phyloP scores from a whole-genome alignment of 37 sponge, comb jelly and placozoan genomes.

The Chondrilla cf. caribensis region DNA sequence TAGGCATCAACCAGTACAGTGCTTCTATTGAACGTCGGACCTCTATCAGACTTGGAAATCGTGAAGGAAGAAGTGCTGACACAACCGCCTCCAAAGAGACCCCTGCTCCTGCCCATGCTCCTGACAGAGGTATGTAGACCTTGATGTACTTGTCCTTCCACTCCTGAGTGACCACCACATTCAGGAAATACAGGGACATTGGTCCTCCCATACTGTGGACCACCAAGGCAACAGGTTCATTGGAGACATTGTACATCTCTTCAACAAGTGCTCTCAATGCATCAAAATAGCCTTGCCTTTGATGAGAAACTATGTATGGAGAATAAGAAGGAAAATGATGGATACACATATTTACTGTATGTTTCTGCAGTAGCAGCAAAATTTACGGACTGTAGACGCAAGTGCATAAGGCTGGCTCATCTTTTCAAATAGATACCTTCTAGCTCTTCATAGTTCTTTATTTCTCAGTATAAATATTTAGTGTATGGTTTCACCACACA shows the following conservation, averaged over 20 bases:
- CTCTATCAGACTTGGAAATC: neutral
- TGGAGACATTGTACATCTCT: conserved; percentile 30
- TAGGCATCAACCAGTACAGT: conserved; percentile 14
- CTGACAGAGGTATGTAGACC: conserved; percentile 46
- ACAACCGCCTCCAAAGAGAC: neutral
- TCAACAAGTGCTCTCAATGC: conserved; percentile 24
- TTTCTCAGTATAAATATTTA: too few relatives aligned
- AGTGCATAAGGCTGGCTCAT: too few relatives aligned
- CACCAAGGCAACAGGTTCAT: conserved; percentile 31
- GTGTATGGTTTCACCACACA: too few relatives aligned
- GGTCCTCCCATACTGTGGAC: conserved; percentile 57
- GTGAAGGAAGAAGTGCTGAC: neutral
- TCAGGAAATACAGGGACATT: conserved; percentile 46
- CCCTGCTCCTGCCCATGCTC: conserved; percentile 40
- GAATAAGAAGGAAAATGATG: too few relatives aligned
- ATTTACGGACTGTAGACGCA: too few relatives aligned
- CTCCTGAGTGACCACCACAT: conserved; percentile 28
- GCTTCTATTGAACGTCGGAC: neutral
- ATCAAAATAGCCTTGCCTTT: conserved; percentile 43
- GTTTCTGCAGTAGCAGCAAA: too few relatives aligned
- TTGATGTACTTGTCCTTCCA: conserved; percentile 67
- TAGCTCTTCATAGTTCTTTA: too few relatives aligned
- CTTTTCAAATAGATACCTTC: too few relatives aligned
- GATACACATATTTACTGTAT: too few relatives aligned
- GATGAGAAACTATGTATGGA: too few relatives aligned